Base-by-base conservation (phyloP, 2,113 vertebrate genomes). In the Lasiurus cinereus region DNA sequence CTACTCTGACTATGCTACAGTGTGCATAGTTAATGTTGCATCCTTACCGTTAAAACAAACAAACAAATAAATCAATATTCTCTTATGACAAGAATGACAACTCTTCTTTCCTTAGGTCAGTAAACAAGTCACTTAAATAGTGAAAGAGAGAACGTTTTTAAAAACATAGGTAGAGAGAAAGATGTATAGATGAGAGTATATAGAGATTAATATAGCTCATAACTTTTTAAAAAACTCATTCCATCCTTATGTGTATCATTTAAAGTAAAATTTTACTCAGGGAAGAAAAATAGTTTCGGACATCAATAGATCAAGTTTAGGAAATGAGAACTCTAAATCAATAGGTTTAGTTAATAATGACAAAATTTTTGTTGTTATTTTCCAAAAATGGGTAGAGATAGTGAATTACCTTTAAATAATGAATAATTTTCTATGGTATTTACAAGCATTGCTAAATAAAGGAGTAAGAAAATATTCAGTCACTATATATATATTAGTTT, bases 1-100 rank as follows among this genome's bases (percentile, higher is more conserved):
- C 82, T 86, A 88, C 97, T 98, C 98, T 99, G 98, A 99, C 99
- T 99, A 99, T 98, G 97, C 98, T 97, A 98, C 97, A 98, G 98
- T 98, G 97, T 98, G 98, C 98, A 98, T 98, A 98, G 98, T 98
- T 98, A 98, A 98, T 90, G 56, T 95, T 97, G 95, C 98, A 98
- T 98, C 97, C 98, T 98, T 98, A 98, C 54, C 88, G 97, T 98
- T 98, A 96, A 97, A 98, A 97, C 94, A 96, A 97, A 48, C 21
- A 76, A 72, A 83, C 8, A 95, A 88, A 96, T 98, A 98, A 98
- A 98, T 98, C 97, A 98, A 78, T 74, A 90, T 87, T 97, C 93
- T 95, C 59, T 90, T 74, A 39, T 96, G 93, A 95, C 76, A 97
- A 83, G 70, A 91, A 98, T 50, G 80, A 96, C n/a, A 88, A 94